A percentile compares a stretch with the other conserved stretches of the same genome.
Evolutionary conservation across 2,888 invertebrate species (phyloP).

Genomic region (Plusia festucae): DNA sequence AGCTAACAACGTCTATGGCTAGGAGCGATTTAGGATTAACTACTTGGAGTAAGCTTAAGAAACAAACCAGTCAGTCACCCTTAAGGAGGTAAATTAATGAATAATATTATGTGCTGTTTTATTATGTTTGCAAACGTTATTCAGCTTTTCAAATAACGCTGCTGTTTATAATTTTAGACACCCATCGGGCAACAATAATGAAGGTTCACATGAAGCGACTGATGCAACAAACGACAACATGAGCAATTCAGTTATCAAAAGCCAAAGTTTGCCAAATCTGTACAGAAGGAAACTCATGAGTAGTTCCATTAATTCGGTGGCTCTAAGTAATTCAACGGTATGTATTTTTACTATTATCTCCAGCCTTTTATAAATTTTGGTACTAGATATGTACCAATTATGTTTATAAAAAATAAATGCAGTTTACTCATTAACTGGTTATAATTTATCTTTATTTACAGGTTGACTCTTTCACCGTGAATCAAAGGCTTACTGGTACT

Average conservation of each 20-base stretch:
- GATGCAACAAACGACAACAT: constrained; percentile 88
- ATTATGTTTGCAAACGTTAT: background rate
- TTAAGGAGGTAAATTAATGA: constrained; percentile 87
- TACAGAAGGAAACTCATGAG: constrained; percentile 88
- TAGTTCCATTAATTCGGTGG: constrained; percentile 87
- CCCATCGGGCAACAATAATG: constrained; percentile 94
- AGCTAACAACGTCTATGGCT: constrained; percentile 94
- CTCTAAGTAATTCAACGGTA: constrained; percentile 93
- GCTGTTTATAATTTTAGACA: constrained; percentile 85
- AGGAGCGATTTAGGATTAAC: constrained; percentile 96
- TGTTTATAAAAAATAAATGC: too few species aligned
- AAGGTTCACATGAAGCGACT: constrained; percentile 87
- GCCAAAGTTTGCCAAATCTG: constrained; percentile 94
- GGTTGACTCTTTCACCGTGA: constrained; percentile 86
- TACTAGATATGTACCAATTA: background rate
- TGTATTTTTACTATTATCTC: constrained; percentile 71
- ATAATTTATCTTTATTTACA: constrained; percentile 66
- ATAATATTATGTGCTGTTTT: constrained; percentile 11
- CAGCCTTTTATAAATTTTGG: background rate
- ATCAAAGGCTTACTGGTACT: constrained; percentile 83
- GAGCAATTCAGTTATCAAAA: constrained; percentile 91
- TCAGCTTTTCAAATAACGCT: background rate
- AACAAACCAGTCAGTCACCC: constrained; percentile 91
- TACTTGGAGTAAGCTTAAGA: constrained; percentile 96
- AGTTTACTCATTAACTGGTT: background rate